Base-by-base conservation (phyloP, 2,113 vertebrate genomes). In the Mohoua ochrocephala region DNA sequence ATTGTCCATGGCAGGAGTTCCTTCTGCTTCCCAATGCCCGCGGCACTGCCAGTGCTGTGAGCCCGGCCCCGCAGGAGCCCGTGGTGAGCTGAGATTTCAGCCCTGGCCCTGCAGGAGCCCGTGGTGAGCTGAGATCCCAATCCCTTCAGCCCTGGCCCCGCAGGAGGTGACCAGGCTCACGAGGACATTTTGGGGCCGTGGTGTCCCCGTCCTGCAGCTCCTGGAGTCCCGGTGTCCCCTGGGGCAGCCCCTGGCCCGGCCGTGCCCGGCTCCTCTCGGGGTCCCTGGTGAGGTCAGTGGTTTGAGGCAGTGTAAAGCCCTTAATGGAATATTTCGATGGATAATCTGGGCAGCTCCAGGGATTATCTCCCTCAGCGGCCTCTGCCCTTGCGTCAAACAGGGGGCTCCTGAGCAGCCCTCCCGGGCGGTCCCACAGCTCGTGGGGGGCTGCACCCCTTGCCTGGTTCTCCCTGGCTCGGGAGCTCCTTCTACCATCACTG, bases 161-260 rank as follows among this genome's bases (percentile, higher is more conserved):
- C 54, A 6, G 41, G 67, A 73, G 30, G 26, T 20, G 82, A 2
- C 44, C 28, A 15, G n/a, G 52, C 19, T 12, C n/a, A 7, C 23
- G 4, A 13, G 54, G 76, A 22, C 6, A 2, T 13, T n/a, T n/a
- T 1, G 52, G 63, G 31, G 41, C 23, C 0, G 2, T 6, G 54
- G 37, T 44, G 60, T 35, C 31, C 60, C 67, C 15, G 1, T 0
- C 5, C 30, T 22, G 39, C 1, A 1, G 23, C 70, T n/a, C n/a
- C n/a, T n/a, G n/a, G n/a, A n/a, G n/a, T n/a, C n/a, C n/a, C n/a
- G n/a, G n/a, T n/a, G n/a, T n/a, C n/a, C n/a, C n/a, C n/a, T n/a
- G n/a, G 53, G 39, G 33, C 39, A 24, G 53, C 59, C 42, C 54
- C 35, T 12, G 35, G 59, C n/a, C 59, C 15, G 2, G n/a, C 35